phyloP scores from a whole-genome alignment of 2,113 vertebrate species.

The Tragelaphus buxtoni region DNA sequence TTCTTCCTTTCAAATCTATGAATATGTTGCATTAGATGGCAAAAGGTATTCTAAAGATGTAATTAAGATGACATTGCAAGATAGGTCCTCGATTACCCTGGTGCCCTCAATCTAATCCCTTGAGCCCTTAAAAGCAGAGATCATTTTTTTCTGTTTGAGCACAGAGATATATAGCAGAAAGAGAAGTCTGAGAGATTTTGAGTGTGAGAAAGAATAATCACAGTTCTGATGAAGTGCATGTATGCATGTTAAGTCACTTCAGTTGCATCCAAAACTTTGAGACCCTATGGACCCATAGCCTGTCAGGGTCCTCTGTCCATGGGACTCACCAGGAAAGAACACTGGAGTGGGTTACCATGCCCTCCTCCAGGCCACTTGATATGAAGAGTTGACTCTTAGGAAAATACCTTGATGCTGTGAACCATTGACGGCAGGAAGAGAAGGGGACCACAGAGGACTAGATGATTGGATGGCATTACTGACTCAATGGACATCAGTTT shows the following conservation, averaged over 20 bases:
- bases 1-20: background rate
- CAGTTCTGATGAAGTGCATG: background rate
- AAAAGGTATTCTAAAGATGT: background rate
- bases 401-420: background rate
- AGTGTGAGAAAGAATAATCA: background rate
- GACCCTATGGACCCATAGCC: background rate
- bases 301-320: background rate
- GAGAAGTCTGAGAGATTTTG: background rate
- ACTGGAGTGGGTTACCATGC: background rate
- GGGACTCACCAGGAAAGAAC: background rate
- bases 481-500: background rate
- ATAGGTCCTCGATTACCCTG: background rate
- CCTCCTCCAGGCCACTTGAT: background rate
- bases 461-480: background rate
- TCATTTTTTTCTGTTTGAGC: background rate
- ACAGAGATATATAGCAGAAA: background rate
- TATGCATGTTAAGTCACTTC: background rate
- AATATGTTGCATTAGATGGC: background rate
- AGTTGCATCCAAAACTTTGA: fast-evolving
- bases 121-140: background rate
- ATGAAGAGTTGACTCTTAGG: background rate
- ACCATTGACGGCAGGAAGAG: background rate
- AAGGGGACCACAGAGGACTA: background rate
- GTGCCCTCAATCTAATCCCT: background rate
- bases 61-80: background rate